phyloP scores from a whole-genome alignment of 2,797 vertebrate species.

The Myotis daubentonii region DNA sequence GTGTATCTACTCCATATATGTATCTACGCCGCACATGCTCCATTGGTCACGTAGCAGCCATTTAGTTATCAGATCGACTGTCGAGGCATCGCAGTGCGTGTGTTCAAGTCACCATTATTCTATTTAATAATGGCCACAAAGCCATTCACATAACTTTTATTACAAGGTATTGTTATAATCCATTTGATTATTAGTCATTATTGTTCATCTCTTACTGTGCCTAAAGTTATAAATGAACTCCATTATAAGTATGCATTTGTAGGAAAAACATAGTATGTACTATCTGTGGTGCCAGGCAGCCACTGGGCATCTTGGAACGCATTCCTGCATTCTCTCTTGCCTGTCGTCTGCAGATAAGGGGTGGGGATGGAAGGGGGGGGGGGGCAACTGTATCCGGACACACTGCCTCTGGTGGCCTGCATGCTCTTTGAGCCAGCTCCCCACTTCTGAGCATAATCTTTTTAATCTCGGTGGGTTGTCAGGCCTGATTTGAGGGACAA shows the following conservation, averaged over 20 bases:
- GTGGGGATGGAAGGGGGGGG: too few relatives aligned
- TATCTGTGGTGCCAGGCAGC: not conserved
- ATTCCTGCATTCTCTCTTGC: too few relatives aligned
- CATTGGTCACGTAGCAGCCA: not conserved
- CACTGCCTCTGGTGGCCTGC: not conserved
- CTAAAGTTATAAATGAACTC: not conserved
- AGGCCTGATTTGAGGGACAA: not conserved
- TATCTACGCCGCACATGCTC: not conserved
- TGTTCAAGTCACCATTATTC: not conserved
- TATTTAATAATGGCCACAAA: not conserved
- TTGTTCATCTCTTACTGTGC: not conserved
- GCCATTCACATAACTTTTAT: not conserved
- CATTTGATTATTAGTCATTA: not conserved
- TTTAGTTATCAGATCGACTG: not conserved
- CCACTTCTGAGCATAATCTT: not conserved
- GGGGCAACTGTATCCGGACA: not conserved
- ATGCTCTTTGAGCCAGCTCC: not conserved
- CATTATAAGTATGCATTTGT: not conserved
- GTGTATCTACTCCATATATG: not conserved
- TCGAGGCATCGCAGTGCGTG: not conserved
- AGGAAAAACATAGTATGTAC: not conserved
- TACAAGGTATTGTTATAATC: not conserved
- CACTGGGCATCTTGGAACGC: not conserved
- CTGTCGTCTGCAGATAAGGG: too few relatives aligned
- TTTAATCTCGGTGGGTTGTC: not conserved